Evolutionary conservation across 2,113 vertebrate genomes (phyloP), one percentile per base, ranked within the genome.

Genomic region (Ophiodon elongatus): DNA sequence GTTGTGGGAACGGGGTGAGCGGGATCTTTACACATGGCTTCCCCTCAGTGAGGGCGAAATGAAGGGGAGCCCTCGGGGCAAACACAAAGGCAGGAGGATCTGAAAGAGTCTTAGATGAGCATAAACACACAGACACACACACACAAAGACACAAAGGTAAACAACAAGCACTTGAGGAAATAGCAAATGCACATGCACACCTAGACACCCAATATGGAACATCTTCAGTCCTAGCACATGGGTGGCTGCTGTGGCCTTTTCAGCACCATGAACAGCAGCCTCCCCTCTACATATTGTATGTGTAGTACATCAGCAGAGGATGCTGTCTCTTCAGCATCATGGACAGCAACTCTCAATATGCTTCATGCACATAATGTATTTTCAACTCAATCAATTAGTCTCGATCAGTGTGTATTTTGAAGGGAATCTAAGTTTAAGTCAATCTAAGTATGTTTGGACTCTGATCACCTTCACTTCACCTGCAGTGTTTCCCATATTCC

Each of bases 41-140:
- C 91, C 88, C 85, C 86, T 90, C 87, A 78, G 91, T 91, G 81
- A 85, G 90, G 88, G 79, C 68, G 64, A 84, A 88, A 88, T 80
- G 74, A 89, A 93, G 90, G 85, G 69, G 82, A 85, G 86, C 76
- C 90, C 91, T 88, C 66, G 4, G 89, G 93, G 92, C 83, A 82
- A 84, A 89, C 88, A 85, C 85, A 84, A 84, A 91, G 86, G 73
- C 86, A 84, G 89, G 87, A 84, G 81, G 77, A 88, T 87, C 76
- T 59, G 79, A 68, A 63, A 59, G 85, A 83, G 70, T 65, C 80
- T 86, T 72, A 57, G 84, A 83, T 67, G 85, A 88, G 77, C 67
- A 52, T 72, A 79, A 77, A 92, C 50, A 83, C 79, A 86, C 66
- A 78, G n/a, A 68, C 29, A 25, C 69, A 76, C 43, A 73, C 73